phyloP scores from a whole-genome alignment of 2,888 invertebrate genomes.

The Miltochrista miniata region DNA sequence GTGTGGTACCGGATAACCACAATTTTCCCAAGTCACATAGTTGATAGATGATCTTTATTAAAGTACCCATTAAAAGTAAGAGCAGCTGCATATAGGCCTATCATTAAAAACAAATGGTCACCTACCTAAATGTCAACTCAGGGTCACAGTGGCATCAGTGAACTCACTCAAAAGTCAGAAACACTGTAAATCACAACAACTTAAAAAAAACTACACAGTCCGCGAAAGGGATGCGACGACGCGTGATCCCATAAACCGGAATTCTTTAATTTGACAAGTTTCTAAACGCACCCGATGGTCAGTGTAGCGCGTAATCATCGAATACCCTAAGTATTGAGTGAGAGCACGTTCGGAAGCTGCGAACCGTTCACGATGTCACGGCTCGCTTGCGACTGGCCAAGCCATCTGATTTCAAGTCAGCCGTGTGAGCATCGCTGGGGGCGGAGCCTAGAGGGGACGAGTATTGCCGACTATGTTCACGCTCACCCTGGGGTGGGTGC shows the following conservation, averaged over 20 bases:
- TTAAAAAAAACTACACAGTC: conserved; percentile 63
- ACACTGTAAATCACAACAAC: conserved; percentile 59
- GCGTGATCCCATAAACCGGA: conserved; percentile 56
- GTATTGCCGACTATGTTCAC: conserved; percentile 41
- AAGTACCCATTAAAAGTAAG: neutral
- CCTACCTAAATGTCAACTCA: conserved; percentile 46
- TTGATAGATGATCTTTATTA: neutral
- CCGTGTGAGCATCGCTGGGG: conserved; percentile 80
- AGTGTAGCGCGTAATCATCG: conserved; percentile 80
- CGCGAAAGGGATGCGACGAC: conserved; percentile 48
- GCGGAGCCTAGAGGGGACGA: conserved; percentile 66
- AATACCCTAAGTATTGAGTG: conserved; percentile 70
- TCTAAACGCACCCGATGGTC: conserved; percentile 66
- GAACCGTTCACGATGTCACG: conserved; percentile 82
- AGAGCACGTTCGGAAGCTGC: conserved; percentile 67
- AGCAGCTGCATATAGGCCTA: conserved; percentile 10
- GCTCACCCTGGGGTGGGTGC: conserved; percentile 66
- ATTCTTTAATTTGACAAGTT: conserved; percentile 79
- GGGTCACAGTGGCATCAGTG: conserved; percentile 40
- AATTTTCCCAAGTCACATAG: neutral
- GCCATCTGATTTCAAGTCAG: conserved; percentile 83
- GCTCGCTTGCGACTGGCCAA: conserved; percentile 82
- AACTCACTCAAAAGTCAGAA: conserved; percentile 46
- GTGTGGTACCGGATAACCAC: neutral
- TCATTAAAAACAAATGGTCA: conserved; percentile 18